These are phyloP conservation scores for Dryobotodes eremita DNA, from an alignment of 2,888 invertebrate genomes.

Conservation along the genomic window DNA sequence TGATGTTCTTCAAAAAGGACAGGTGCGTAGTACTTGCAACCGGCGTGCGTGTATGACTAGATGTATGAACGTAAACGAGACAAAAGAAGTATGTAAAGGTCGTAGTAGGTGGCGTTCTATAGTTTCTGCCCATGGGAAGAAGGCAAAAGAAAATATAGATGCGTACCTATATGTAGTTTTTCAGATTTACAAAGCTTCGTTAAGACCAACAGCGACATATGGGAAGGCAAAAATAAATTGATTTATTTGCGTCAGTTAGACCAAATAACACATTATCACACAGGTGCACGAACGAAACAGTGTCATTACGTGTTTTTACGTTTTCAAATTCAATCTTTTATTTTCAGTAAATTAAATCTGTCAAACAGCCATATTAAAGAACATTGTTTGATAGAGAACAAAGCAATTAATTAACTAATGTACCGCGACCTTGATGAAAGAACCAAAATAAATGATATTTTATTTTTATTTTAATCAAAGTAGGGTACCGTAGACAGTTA, in stretches of 20 bases:
- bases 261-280: neutral
- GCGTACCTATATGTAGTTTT: too few relatives aligned
- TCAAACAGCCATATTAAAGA: neutral
- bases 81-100: too few relatives aligned
- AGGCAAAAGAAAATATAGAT: too few relatives aligned
- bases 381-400: conserved; percentile 16
- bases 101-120: too few relatives aligned
- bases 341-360: neutral
- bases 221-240: neutral
- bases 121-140: too few relatives aligned
- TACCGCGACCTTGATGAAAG: neutral
- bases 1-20: too few relatives aligned
- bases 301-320: neutral
- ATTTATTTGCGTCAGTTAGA: neutral
- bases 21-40: too few relatives aligned
- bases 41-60: too few relatives aligned
- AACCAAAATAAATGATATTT: conserved; percentile 24
- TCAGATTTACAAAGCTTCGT: too few relatives aligned
- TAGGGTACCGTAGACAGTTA: neutral
- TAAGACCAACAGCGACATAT: neutral
- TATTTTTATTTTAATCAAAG: conserved; percentile 28
- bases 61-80: too few relatives aligned
- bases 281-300: neutral
- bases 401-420: conserved; percentile 30
- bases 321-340: neutral